Conservation (phyloP, 2,888 invertebrate species). For the Drosophila algonquin region DNA sequence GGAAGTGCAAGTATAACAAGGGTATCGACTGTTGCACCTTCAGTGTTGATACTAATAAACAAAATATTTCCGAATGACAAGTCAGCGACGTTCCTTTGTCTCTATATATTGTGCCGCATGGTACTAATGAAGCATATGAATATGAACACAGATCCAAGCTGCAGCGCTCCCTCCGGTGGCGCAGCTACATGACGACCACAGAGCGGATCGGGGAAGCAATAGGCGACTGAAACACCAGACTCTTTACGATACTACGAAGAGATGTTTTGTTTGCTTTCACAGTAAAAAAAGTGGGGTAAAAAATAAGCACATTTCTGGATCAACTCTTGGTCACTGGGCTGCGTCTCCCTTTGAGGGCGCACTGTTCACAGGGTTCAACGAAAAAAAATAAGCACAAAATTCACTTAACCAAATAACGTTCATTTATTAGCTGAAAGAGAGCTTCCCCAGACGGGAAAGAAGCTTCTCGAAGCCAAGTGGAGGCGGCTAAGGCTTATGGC, state of each 20-base stretch:
- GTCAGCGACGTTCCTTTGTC: neutral
- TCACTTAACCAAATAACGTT: conserved; percentile 63
- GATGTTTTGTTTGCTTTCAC: conserved; percentile 4
- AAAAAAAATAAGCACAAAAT: conserved; percentile 56
- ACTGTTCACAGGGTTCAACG: conserved; percentile 35
- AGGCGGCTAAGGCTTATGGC: neutral
- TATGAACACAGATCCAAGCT: neutral
- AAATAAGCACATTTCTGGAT: conserved; percentile 16
- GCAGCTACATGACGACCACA: neutral
- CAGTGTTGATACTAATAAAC: neutral
- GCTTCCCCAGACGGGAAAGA: neutral
- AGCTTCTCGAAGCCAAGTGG: neutral
- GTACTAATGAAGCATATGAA: neutral
- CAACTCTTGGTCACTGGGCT: neutral
- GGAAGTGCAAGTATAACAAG: too few species aligned
- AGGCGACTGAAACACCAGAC: neutral
- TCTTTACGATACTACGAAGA: neutral
- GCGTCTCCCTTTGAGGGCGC: neutral
- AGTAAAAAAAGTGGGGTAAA: neutral
- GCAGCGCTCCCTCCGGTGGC: neutral
- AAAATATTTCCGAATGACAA: neutral
- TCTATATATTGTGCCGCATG: neutral
- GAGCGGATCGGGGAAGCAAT: neutral
- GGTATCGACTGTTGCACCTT: neutral
- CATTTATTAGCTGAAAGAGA: conserved; percentile 41